Conservation (phyloP, 2,113 vertebrate species). For the Tringa solitaria region DNA sequence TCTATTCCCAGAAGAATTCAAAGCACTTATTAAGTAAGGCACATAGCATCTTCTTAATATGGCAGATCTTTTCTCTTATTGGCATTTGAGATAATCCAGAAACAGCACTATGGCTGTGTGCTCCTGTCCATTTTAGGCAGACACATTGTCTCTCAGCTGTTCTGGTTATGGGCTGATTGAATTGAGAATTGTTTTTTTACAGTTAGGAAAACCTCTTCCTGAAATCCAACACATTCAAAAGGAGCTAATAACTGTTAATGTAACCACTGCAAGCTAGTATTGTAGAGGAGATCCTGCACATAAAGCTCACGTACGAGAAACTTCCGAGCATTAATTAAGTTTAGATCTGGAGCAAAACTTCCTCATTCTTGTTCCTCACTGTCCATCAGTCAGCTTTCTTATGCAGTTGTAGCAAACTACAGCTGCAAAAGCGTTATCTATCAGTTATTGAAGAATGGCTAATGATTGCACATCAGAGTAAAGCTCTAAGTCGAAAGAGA, state of each 20-base stretch:
- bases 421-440: constrained; percentile 21
- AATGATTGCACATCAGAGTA: background rate
- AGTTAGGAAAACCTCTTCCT: background rate
- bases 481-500: background rate
- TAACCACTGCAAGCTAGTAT: background rate
- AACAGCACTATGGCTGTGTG: background rate
- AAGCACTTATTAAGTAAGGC: background rate
- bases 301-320: background rate
- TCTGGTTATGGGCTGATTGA: background rate
- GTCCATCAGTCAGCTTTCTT: background rate
- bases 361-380: background rate
- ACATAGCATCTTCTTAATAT: background rate
- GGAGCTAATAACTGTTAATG: background rate
- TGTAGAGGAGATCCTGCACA: background rate
- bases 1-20: background rate
- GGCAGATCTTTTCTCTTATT: background rate
- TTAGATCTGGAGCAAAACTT: background rate
- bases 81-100: background rate
- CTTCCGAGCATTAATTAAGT: background rate
- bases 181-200: background rate
- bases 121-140: background rate
- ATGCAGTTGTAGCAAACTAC: background rate
- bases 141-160: background rate
- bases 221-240: background rate
- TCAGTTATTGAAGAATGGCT: constrained; percentile 1